Percentiles rank a stretch among this genome's conserved stretches.
These are phyloP conservation scores for Chaetops frenatus DNA, from an alignment of 2,113 vertebrate species.

Conservation along the genomic window DNA sequence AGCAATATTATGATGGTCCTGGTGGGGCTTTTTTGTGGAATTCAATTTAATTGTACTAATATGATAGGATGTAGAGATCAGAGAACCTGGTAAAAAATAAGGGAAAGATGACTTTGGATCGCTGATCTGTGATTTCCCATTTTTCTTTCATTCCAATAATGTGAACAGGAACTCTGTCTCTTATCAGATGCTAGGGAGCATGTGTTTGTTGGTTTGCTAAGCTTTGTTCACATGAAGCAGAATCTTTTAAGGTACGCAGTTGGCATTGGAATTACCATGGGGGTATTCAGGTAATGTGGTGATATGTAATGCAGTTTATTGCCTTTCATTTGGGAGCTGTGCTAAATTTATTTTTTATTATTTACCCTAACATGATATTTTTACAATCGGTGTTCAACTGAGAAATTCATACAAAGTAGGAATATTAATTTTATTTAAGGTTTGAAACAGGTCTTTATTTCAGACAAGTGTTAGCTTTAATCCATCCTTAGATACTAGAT, in stretches of 20 bases:
- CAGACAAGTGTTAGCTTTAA: background rate
- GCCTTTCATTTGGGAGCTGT: background rate
- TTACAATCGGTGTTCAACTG: background rate
- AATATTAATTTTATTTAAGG: background rate
- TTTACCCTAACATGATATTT: background rate
- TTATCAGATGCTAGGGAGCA: background rate
- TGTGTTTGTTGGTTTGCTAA: background rate
- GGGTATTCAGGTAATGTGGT: background rate
- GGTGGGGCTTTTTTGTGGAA: background rate
- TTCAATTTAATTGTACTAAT: background rate
- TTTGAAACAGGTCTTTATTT: background rate
- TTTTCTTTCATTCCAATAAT: background rate
- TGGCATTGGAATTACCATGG: background rate
- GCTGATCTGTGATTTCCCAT: background rate
- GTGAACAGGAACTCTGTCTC: background rate
- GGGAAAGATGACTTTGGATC: background rate
- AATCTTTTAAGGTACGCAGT: background rate
- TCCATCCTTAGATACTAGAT: background rate
- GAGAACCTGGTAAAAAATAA: background rate
- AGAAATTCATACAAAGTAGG: background rate
- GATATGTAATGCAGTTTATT: background rate
- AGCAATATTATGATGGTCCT: background rate
- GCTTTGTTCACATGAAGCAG: background rate
- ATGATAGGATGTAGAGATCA: background rate
- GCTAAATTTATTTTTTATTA: background rate